phyloP scores from a whole-genome alignment of 2,113 vertebrate genomes.

The Atlantisia rogersi region DNA sequence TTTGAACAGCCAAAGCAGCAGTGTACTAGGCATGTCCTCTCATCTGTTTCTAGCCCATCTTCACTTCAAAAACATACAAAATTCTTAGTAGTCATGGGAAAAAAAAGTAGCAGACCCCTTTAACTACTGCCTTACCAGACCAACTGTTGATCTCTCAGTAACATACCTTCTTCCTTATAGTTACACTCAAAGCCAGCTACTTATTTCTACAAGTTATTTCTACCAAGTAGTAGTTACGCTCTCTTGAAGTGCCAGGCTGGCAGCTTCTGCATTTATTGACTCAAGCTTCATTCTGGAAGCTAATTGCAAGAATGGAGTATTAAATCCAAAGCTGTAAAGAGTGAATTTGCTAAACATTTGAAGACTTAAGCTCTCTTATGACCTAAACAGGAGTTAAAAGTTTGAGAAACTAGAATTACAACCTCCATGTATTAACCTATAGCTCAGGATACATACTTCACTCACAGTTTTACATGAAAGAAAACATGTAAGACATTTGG shows the following conservation, averaged over 20 bases:
- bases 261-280: background rate
- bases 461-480: background rate
- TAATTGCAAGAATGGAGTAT: background rate
- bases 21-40: accelerated
- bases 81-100: background rate
- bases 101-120: background rate
- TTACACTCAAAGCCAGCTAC: background rate
- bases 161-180: background rate
- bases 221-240: background rate
- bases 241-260: background rate
- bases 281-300: background rate
- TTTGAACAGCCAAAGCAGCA: background rate
- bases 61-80: background rate
- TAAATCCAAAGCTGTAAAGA: background rate
- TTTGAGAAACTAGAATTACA: background rate
- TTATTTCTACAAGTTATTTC: background rate
- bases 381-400: background rate
- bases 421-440: background rate
- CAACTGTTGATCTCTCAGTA: background rate
- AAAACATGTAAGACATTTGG: background rate
- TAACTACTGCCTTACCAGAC: background rate
- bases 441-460: background rate
- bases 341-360: background rate
- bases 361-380: background rate
- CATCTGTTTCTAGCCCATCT: background rate